A percentile compares a stretch with the other conserved stretches of the same genome.
Conservation (phyloP, 2,113 vertebrate genomes). For the Sardina pilchardus region DNA sequence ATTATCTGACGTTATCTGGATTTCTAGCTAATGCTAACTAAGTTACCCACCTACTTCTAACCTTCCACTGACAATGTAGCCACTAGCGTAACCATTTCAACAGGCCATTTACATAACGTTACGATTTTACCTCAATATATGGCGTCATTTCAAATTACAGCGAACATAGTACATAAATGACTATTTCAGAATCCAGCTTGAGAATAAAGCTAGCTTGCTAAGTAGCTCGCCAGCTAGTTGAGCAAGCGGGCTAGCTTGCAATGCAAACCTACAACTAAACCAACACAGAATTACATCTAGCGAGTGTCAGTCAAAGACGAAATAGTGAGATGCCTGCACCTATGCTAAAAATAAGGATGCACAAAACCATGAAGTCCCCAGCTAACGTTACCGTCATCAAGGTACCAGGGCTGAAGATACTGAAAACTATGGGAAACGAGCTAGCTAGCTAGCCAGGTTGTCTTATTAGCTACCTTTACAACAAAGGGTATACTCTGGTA, state of each 20-base stretch:
- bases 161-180: background rate
- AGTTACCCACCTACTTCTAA: background rate
- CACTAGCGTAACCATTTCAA: background rate
- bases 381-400: background rate
- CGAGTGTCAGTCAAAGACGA: background rate
- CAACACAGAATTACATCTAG: background rate
- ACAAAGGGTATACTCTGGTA: background rate
- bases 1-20: background rate
- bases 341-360: background rate
- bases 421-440: background rate
- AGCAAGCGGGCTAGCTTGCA: background rate
- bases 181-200: background rate
- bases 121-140: background rate
- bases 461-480: background rate
- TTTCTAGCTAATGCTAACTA: background rate
- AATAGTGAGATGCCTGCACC: background rate
- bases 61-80: background rate
- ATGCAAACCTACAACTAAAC: background rate
- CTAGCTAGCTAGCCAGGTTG: background rate
- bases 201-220: background rate
- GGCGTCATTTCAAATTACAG: background rate
- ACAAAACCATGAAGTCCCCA: background rate
- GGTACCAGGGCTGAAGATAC: background rate
- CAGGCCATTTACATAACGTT: background rate
- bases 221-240: background rate